These are phyloP conservation scores for Arctia plantaginis DNA, from an alignment of 2,888 invertebrate species.

Conservation along the genomic window DNA sequence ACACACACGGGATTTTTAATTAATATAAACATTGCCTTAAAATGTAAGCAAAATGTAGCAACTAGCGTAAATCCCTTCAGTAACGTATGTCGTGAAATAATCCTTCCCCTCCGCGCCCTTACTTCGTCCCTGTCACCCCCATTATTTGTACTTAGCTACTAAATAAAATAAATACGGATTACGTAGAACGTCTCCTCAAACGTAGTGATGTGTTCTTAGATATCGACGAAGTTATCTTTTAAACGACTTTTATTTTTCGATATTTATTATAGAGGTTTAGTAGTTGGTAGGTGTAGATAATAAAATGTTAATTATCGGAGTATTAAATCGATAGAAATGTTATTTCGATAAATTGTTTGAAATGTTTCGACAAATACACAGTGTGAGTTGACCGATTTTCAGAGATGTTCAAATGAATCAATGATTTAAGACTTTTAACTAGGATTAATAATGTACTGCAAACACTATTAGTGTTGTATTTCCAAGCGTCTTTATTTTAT, in stretches of 20 bases:
- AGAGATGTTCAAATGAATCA: not conserved
- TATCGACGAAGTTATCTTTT: constrained; percentile 26
- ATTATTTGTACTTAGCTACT: constrained; percentile 70
- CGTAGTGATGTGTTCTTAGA: constrained; percentile 38
- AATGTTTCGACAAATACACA: not conserved
- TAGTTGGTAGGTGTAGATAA: not conserved
- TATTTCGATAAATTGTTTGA: not conserved
- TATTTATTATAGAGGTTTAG: not conserved
- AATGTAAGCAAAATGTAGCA: constrained; percentile 39
- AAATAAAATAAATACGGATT: constrained; percentile 74
- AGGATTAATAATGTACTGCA: too few relatives aligned
- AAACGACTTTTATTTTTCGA: not conserved
- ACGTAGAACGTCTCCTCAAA: constrained; percentile 63
- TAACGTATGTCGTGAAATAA: constrained; percentile 59
- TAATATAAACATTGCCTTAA: constrained; percentile 34
- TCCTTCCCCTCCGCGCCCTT: constrained; percentile 48
- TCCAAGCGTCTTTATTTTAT: too few relatives aligned
- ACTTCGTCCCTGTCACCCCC: constrained; percentile 54
- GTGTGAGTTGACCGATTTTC: too few relatives aligned
- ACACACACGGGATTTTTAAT: constrained; percentile 39
- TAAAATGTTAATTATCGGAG: not conserved
- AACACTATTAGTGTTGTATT: too few relatives aligned
- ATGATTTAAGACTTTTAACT: too few relatives aligned
- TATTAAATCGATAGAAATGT: not conserved
- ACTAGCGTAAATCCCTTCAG: constrained; percentile 49